phyloP scores from a whole-genome alignment of 2,113 vertebrate species.

The Sceloporus undulatus region DNA sequence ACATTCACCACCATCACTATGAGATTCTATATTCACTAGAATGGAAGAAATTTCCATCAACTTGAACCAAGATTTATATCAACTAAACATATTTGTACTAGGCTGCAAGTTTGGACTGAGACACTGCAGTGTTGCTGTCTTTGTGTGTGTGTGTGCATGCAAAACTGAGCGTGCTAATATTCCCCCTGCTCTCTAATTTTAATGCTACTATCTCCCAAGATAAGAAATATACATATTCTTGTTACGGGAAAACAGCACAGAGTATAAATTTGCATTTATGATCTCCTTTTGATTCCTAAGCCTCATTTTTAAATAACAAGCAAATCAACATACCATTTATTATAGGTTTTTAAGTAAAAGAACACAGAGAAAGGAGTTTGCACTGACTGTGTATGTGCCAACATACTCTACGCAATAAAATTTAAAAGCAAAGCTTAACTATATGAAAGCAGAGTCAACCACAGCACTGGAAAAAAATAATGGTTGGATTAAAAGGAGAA shows the following conservation, averaged over 20 bases:
- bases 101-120: neutral
- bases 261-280: conserved; percentile 65
- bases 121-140: neutral
- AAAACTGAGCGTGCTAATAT: conserved; percentile 10
- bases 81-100: neutral
- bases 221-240: conserved; percentile 64
- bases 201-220: conserved; percentile 64
- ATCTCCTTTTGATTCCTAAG: conserved; percentile 59
- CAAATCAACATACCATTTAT: conserved; percentile 21
- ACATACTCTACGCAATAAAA: conserved; percentile 31
- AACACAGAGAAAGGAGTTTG: neutral
- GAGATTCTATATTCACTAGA: neutral
- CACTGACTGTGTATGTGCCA: neutral
- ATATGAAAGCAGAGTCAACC: neutral
- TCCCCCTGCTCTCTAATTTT: conserved; percentile 60
- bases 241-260: conserved; percentile 58
- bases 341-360: conserved; percentile 41
- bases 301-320: conserved; percentile 60
- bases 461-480: neutral
- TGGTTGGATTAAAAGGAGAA: conserved; percentile 15
- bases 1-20: neutral
- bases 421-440: conserved; percentile 15
- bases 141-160: neutral
- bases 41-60: neutral
- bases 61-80: neutral